Evolutionary conservation across 1,140 invertebrate species (phyloP).

Genomic region (Arctopsyche grandis): DNA sequence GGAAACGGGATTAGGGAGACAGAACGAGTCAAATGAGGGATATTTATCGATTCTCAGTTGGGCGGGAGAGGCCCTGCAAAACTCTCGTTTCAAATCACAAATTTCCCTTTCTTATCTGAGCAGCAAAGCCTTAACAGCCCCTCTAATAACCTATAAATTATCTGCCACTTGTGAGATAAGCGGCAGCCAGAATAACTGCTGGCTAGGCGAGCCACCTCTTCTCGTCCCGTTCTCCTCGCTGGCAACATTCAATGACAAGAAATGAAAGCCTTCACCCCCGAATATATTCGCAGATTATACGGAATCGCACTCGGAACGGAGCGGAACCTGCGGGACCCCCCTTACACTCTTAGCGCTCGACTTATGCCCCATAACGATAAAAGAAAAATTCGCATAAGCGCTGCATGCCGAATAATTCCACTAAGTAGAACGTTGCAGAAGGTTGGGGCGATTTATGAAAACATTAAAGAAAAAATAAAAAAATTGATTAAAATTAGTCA

Average conservation of each 20-base stretch:
- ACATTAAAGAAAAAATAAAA: too few species aligned
- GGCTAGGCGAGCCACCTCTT: background rate
- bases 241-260: conserved; percentile 18
- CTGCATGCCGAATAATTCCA: too few species aligned
- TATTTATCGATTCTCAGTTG: background rate
- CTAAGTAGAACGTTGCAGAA: too few species aligned
- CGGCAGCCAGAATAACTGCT: conserved; percentile 39
- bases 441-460: too few species aligned
- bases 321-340: too few species aligned
- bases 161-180: conserved; percentile 40
- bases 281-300: too few species aligned
- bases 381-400: too few species aligned
- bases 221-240: background rate
- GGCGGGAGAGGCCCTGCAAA: background rate
- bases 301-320: too few species aligned
- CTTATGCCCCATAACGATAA: too few species aligned
- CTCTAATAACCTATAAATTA: conserved; percentile 41
- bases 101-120: conserved; percentile 36
- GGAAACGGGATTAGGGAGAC: too few species aligned
- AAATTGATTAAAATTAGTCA: too few species aligned
- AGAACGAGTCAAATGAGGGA: background rate
- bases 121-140: conserved; percentile 35
- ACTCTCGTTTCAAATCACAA: conserved; percentile 36
- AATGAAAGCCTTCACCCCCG: background rate
- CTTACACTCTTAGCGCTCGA: too few species aligned